Percentiles rank a stretch among this genome's conserved stretches.
phyloP scores from a whole-genome alignment of 2,888 invertebrate species.

The Drosophila multiciliata region DNA sequence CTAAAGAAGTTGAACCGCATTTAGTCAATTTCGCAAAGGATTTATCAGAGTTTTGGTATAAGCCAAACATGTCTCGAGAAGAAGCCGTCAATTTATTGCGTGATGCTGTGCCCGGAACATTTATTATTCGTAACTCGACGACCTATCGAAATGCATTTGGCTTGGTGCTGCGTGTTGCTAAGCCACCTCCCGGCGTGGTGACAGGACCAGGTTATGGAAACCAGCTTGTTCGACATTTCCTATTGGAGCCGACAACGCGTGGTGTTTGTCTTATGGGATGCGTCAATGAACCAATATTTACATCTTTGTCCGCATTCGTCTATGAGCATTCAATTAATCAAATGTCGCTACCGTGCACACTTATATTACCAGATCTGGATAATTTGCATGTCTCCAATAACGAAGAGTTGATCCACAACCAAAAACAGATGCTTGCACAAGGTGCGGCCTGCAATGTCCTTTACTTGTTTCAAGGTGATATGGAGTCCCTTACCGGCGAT shows the following conservation, averaged over 20 bases:
- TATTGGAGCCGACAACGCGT: conserved; percentile 98
- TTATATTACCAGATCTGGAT: conserved; percentile 89
- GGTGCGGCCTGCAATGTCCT: conserved; percentile 96
- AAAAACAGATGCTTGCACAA: conserved; percentile 86
- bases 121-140: conserved; percentile 97
- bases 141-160: conserved; percentile 92
- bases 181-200: conserved; percentile 90
- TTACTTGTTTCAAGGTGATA: conserved; percentile 94
- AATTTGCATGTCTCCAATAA: conserved; percentile 49
- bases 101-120: conserved; percentile 95
- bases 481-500: conserved; percentile 95
- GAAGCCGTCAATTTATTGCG: conserved; percentile 96
- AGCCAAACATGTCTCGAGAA: conserved; percentile 96
- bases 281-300: conserved; percentile 98
- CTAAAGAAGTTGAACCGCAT: conserved; percentile 93
- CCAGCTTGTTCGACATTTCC: conserved; percentile 96
- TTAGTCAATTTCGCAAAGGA: conserved; percentile 94
- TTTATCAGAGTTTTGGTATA: conserved; percentile 98
- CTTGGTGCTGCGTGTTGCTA: conserved; percentile 95
- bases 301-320: conserved; percentile 97
- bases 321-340: conserved; percentile 99
- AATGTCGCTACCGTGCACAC: conserved; percentile 96
- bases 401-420: conserved; percentile 60
- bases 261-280: conserved; percentile 98
- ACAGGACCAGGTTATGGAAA: conserved; percentile 86